A percentile compares a stretch with the other conserved stretches of the same genome.
These are phyloP conservation scores for Ceratitis capitata DNA, from an alignment of 1,140 invertebrate genomes.

Conservation along the genomic window DNA sequence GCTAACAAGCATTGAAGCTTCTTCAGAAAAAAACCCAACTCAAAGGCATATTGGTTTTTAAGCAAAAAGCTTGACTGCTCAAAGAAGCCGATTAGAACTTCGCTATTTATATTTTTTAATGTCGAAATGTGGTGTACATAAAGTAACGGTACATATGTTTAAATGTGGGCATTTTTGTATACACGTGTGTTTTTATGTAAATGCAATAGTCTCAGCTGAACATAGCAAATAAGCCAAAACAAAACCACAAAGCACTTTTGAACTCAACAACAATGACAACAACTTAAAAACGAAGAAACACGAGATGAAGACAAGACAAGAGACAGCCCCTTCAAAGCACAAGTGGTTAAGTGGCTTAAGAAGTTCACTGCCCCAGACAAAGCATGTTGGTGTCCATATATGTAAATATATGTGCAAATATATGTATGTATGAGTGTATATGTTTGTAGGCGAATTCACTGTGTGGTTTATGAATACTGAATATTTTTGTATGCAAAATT, in stretches of 20 bases:
- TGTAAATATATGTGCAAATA: not conserved
- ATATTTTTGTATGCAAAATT: not conserved
- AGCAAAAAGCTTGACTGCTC: not conserved
- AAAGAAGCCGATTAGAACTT: not conserved
- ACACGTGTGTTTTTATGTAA: not conserved
- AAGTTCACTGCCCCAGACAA: slow-evolving; percentile 9
- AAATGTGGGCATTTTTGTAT: not conserved
- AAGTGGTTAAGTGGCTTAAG: slow-evolving; percentile 19
- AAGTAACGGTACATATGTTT: too few species aligned
- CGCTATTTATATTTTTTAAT: not conserved
- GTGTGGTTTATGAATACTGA: too few species aligned
- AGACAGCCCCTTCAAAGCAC: not conserved
- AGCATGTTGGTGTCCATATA: too few species aligned
- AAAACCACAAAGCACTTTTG: not conserved
- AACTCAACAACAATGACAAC: too few species aligned
- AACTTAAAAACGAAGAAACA: not conserved
- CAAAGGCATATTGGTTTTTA: not conserved
- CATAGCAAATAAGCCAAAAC: not conserved
- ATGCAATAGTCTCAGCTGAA: not conserved
- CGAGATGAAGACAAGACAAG: slow-evolving; percentile 4
- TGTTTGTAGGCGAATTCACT: not conserved
- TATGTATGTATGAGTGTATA: not conserved
- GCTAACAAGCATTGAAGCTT: not conserved
- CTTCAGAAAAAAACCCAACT: not conserved
- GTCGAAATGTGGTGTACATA: not conserved